Percentiles rank a stretch among this genome's conserved stretches.
Evolutionary conservation across 2,113 vertebrate genomes (phyloP).

Genomic region (Dipodomys spectabilis): DNA sequence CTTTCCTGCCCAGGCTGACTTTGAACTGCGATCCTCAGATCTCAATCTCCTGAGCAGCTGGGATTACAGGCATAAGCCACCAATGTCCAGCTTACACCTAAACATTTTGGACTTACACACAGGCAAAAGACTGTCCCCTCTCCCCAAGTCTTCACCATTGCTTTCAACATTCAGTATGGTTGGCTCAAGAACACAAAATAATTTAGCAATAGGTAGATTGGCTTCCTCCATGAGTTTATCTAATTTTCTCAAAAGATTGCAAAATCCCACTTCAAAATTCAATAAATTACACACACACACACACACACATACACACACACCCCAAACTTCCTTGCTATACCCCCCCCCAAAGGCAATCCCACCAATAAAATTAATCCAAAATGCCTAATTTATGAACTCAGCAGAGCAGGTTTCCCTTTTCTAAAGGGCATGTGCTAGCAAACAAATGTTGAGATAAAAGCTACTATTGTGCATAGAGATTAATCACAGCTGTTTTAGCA

Average conservation of each 20-base stretch:
- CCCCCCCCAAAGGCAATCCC: not conserved
- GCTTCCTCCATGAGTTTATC: not conserved
- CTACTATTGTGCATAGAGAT: not conserved
- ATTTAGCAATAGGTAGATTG: not conserved
- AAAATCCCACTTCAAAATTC: slow-evolving; percentile 18
- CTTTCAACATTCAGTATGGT: rapidly evolving
- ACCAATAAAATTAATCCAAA: not conserved
- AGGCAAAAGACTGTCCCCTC: not conserved
- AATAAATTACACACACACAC: slow-evolving; percentile 44
- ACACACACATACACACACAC: too few relatives aligned
- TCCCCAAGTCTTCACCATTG: too few relatives aligned
- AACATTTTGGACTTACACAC: not conserved
- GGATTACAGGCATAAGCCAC: too few relatives aligned
- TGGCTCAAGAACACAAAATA: not conserved
- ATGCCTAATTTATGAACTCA: not conserved
- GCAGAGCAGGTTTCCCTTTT: not conserved
- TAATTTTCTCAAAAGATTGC: not conserved
- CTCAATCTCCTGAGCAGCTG: too few relatives aligned
- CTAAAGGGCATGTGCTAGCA: not conserved
- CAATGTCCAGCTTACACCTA: not conserved
- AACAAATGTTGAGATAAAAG: not conserved
- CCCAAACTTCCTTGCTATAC: not conserved
- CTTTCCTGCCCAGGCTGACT: too few relatives aligned
- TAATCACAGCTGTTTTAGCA: not conserved
- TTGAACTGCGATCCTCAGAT: too few relatives aligned